Conservation (phyloP, 2,113 vertebrate species). For the Xiphophorus maculatus region DNA sequence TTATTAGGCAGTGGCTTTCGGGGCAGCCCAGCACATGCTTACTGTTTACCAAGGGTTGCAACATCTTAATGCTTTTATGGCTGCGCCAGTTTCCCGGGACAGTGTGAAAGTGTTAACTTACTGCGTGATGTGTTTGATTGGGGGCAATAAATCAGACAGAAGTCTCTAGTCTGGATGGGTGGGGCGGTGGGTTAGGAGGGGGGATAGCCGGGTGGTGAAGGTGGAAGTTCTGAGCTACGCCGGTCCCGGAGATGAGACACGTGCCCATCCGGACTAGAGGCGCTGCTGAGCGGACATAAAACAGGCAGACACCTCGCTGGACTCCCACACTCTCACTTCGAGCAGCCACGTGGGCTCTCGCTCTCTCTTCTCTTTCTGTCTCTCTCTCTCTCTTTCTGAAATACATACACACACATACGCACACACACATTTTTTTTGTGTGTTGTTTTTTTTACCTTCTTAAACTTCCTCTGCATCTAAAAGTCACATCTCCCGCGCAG, state of each 20-base stretch:
- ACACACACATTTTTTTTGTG: not conserved
- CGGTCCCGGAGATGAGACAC: conserved; percentile 82
- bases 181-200: not conserved
- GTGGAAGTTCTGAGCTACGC: conserved; percentile 52
- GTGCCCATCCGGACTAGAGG: conserved; percentile 79
- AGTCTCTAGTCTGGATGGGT: conserved; percentile 37
- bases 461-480: conserved; percentile 32
- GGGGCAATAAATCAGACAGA: conserved; percentile 85
- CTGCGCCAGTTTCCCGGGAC: conserved; percentile 75
- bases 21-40: not conserved
- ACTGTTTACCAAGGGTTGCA: not conserved
- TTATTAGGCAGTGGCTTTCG: not conserved
- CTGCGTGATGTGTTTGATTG: conserved; percentile 81
- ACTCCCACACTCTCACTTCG: conserved; percentile 15
- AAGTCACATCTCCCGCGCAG: conserved; percentile 41
- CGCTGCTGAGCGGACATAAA: conserved; percentile 68
- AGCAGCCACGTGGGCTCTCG: conserved; percentile 9
- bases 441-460: not conserved
- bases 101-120: conserved; percentile 81
- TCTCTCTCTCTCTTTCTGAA: not conserved
- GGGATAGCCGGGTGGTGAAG: not conserved
- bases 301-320: conserved; percentile 51
- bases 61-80: conserved; percentile 79
- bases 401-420: conserved; percentile 3
- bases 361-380: not conserved